Evolutionary conservation across 1,140 invertebrate species (phyloP).

Genomic region (Ylistrum balloti): DNA sequence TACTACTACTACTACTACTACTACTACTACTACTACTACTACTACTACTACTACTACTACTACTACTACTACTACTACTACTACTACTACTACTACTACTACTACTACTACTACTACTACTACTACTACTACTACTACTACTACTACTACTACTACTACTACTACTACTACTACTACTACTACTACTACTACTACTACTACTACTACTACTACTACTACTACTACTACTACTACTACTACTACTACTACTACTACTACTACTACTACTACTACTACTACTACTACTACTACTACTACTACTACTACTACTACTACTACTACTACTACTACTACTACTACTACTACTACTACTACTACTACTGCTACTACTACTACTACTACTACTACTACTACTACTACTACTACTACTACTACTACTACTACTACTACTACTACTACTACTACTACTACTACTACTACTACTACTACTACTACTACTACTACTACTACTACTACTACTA

Average conservation of each 20-base stretch:
- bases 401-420: too few species aligned
- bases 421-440: too few species aligned
- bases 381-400: slow-evolving; percentile 2
- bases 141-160: slow-evolving; percentile 34
- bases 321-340: too few species aligned
- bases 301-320: slow-evolving; percentile 50
- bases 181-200: too few species aligned
- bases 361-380: slow-evolving; percentile 42
- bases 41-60: slow-evolving; percentile 46
- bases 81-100: too few species aligned
- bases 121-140: neutral
- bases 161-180: slow-evolving; percentile 25
- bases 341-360: slow-evolving; percentile 41
- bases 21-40: slow-evolving; percentile 41
- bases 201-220: slow-evolving; percentile 43
- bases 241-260: slow-evolving; percentile 42
- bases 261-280: too few species aligned
- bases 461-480: slow-evolving; percentile 43
- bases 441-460: too few species aligned
- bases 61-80: too few species aligned
- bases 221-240: slow-evolving; percentile 36
- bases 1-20: slow-evolving; percentile 47
- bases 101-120: neutral
- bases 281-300: too few species aligned
- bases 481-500: slow-evolving; percentile 49